phyloP scores from a whole-genome alignment of 2,797 vertebrate species.

The Synanceia verrucosa region DNA sequence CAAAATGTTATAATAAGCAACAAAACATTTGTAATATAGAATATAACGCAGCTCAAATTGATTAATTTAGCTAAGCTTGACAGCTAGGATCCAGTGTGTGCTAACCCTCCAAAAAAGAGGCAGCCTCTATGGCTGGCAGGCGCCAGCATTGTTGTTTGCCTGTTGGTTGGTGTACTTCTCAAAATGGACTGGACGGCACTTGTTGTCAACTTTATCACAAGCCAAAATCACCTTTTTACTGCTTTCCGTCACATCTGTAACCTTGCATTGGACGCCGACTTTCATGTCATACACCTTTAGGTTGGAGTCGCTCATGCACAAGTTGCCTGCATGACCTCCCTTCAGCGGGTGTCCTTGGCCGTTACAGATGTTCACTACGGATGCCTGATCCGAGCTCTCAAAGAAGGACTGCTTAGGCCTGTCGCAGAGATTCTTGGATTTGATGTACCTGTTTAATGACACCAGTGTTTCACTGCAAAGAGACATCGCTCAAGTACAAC shows the following conservation, averaged over 20 bases:
- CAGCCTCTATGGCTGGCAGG: rapidly evolving
- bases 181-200: not conserved
- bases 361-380: rapidly evolving
- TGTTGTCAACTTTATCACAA: rapidly evolving
- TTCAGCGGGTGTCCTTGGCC: rapidly evolving
- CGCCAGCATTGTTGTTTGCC: rapidly evolving
- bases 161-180: rapidly evolving
- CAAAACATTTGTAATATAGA: too few species aligned
- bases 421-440: rapidly evolving
- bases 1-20: too few species aligned
- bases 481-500: not conserved
- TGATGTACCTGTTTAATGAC: not conserved
- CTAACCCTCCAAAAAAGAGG: too few species aligned
- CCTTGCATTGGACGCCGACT: not conserved
- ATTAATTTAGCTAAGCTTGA: too few species aligned
- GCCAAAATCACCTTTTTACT: not conserved
- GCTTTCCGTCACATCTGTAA: rapidly evolving
- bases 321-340: rapidly evolving
- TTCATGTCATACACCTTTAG: rapidly evolving
- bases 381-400: rapidly evolving
- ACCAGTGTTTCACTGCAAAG: not conserved
- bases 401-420: not conserved
- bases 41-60: too few species aligned
- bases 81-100: too few species aligned
- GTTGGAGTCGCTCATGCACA: rapidly evolving